Percentiles rank a stretch among this genome's conserved stretches.
These are phyloP conservation scores for Jacana jacana DNA, from an alignment of 2,113 vertebrate genomes.

Conservation along the genomic window DNA sequence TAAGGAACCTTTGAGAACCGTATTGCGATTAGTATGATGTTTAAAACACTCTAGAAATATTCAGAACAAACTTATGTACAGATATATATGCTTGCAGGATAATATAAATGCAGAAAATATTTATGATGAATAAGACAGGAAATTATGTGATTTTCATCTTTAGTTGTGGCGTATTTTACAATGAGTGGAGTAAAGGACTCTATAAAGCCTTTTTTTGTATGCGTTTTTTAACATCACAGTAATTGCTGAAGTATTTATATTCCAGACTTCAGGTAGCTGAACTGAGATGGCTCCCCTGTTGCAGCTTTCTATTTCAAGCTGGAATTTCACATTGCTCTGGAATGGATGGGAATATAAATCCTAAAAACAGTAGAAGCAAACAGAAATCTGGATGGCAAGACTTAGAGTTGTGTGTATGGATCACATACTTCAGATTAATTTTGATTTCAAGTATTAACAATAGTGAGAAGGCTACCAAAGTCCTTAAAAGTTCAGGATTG, in stretches of 20 bases:
- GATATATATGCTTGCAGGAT: neutral
- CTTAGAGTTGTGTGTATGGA: neutral
- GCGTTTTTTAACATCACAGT: neutral
- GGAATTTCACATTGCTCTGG: neutral
- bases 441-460: neutral
- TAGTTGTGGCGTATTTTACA: neutral
- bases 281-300: neutral
- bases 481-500: neutral
- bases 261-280: neutral
- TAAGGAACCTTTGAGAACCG: neutral
- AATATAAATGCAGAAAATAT: neutral
- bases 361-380: neutral
- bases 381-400: neutral
- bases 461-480: neutral
- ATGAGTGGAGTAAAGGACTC: neutral
- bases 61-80: neutral
- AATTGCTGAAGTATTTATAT: neutral
- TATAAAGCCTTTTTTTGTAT: neutral
- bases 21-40: neutral
- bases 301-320: neutral
- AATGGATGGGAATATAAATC: neutral
- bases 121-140: neutral
- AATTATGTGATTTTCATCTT: neutral
- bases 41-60: neutral
- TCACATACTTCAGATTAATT: neutral